Conservation (phyloP, 2,888 invertebrate species). For the Dasypogon diadema region DNA sequence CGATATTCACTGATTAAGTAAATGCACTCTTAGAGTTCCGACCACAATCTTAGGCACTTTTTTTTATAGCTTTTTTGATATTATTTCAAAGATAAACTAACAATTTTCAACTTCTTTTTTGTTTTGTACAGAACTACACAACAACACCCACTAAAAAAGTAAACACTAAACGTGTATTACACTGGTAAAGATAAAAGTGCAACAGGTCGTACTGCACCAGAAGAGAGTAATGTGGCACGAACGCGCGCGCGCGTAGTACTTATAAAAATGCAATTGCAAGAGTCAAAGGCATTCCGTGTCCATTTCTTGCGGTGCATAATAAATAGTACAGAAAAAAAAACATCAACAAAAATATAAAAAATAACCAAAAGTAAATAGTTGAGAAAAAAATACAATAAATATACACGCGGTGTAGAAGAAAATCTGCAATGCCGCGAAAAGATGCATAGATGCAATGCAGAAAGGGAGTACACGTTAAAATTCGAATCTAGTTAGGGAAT, state of each 20-base stretch:
- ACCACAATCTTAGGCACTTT: too few relatives aligned
- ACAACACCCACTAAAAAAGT: too few relatives aligned
- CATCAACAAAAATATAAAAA: not conserved
- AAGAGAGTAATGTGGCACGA: conserved; percentile 22
- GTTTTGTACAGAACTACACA: too few relatives aligned
- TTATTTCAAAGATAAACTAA: too few relatives aligned
- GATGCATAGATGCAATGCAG: not conserved
- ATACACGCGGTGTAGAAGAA: not conserved
- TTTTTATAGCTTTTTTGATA: too few relatives aligned
- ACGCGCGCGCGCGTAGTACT: conserved; percentile 25
- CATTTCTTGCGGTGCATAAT: conserved; percentile 19
- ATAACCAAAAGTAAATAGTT: not conserved
- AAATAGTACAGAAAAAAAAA: not conserved
- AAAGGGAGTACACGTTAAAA: not conserved
- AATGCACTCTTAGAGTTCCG: too few relatives aligned
- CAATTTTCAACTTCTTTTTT: too few relatives aligned
- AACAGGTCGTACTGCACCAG: conserved; percentile 42
- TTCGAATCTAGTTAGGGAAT: not conserved
- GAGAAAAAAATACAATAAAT: not conserved
- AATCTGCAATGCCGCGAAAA: not conserved
- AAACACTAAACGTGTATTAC: too few relatives aligned
- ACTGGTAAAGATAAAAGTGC: too few relatives aligned
- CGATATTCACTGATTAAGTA: too few relatives aligned
- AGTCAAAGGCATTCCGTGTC: conserved; percentile 37
- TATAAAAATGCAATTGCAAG: conserved; percentile 20